phyloP scores from a whole-genome alignment of 2,888 invertebrate genomes.

The Aleiodes leptofemur region DNA sequence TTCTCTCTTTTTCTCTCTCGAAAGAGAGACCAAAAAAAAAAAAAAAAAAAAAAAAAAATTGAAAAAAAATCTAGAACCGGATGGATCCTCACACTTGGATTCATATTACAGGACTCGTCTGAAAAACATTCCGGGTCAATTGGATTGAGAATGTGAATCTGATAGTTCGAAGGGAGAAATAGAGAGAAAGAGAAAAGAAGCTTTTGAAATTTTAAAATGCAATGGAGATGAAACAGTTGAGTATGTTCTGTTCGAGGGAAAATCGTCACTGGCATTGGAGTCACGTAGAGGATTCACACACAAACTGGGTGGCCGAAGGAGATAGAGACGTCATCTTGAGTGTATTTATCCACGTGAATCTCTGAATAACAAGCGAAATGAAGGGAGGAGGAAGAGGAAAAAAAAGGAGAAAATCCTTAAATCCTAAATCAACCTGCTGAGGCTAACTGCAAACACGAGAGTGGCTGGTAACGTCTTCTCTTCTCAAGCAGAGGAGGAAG shows the following conservation, averaged over 20 bases:
- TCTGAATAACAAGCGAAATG: slow-evolving; percentile 68
- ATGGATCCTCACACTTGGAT: slow-evolving; percentile 50
- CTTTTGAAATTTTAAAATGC: neutral
- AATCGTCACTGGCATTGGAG: neutral
- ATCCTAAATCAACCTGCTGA: slow-evolving; percentile 73
- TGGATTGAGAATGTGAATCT: slow-evolving; percentile 18
- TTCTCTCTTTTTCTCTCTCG: neutral
- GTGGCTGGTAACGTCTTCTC: slow-evolving; percentile 18
- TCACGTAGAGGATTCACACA: slow-evolving; percentile 50
- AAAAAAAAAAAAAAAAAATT: too few species aligned
- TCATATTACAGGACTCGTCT: slow-evolving; percentile 28
- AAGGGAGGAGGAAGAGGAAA: neutral
- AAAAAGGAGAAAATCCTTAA: slow-evolving; percentile 67
- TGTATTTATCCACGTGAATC: slow-evolving; percentile 71
- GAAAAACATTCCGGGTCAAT: slow-evolving; percentile 13
- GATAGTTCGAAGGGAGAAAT: slow-evolving; percentile 33
- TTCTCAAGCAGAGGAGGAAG: neutral
- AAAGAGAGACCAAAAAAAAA: slow-evolving; percentile 42
- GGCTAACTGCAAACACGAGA: slow-evolving; percentile 59
- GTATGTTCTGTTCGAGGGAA: neutral
- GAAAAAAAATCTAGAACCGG: slow-evolving; percentile 63
- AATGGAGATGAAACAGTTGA: neutral
- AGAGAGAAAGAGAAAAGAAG: neutral
- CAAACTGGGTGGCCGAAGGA: slow-evolving; percentile 57
- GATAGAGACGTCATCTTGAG: slow-evolving; percentile 68